phyloP scores from a whole-genome alignment of 1,140 invertebrate species.

The Rhopalosiphum maidis region DNA sequence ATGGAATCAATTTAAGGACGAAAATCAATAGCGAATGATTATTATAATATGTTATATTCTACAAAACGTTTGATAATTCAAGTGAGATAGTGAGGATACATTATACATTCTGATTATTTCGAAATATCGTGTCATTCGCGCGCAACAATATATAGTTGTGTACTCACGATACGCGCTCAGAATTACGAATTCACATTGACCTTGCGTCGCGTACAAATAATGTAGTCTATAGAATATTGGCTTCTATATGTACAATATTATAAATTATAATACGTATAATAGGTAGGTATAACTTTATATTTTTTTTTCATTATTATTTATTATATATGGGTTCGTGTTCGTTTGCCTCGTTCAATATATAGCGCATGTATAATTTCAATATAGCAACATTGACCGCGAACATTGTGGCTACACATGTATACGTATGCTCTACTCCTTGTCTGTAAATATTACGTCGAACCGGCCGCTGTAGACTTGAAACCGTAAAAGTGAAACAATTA shows the following conservation, averaged over 20 bases:
- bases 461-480: background rate
- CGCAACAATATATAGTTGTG: background rate
- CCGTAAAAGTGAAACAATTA: slow-evolving; percentile 39
- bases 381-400: background rate
- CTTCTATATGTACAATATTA: background rate
- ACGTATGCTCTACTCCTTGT: background rate
- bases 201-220: slow-evolving; percentile 25
- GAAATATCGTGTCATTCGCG: slow-evolving; percentile 4
- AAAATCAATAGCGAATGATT: background rate
- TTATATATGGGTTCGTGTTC: background rate
- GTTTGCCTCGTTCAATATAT: background rate
- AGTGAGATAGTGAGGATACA: background rate
- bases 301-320: background rate
- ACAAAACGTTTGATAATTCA: slow-evolving; percentile 14
- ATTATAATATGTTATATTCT: background rate
- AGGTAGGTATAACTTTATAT: background rate
- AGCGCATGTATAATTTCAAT: background rate
- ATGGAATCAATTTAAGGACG: background rate
- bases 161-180: background rate
- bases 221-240: background rate
- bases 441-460: background rate
- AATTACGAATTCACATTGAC: slow-evolving; percentile 40
- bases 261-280: background rate
- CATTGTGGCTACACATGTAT: background rate
- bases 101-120: slow-evolving; percentile 28